Base-by-base conservation (phyloP, 1,140 invertebrate genomes). In the Drosophila mojavensis region DNA sequence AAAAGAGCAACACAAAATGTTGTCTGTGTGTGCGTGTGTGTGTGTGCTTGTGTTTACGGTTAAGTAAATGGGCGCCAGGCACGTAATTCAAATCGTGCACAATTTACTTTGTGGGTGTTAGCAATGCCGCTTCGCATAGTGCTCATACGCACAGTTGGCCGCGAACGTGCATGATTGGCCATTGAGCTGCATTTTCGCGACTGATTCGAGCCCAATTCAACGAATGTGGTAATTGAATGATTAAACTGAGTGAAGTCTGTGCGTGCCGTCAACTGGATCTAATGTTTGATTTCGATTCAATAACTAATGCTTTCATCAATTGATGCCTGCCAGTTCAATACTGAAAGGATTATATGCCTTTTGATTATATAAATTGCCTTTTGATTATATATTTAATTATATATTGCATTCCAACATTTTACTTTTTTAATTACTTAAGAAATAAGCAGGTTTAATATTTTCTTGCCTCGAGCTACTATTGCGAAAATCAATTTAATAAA, bases 81-180 rank as follows among this genome's bases (percentile, higher is more conserved):
- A 81, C 73, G 78, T 73, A 73, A 39, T 39, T 39, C 50, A 59
- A 72, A 77, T 56, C 43, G 54, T 64, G 66, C 55, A 67, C 53
- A 28, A 45, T 56, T 63, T 71, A 56, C 77, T 81, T 76, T 81
- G 79, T 72, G 48, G 60, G 36, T 13, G 20, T n/a, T 30, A n/a
- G 26, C 15, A 55, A 60, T 63, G 54, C 76, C 51, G 59, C 72
- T 58, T 13, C 15, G 11, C 43, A 45, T 51, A 81, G 63, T 61
- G 59, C 65, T 17, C 62, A 80, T 72, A 36, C 78, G 72, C 54
- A 55, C 5, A n/a, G 30, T 48, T 33, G 17, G 0, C 26, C 43
- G 39, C 26, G 4, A 47, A 9, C 62, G 47, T 15, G 30, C 15
- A 5, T 15, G 20, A 39, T 36, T 58, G 36, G 33, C 55, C 28